Conservation (phyloP, 1,140 invertebrate species). For the Bombus breviceps region DNA sequence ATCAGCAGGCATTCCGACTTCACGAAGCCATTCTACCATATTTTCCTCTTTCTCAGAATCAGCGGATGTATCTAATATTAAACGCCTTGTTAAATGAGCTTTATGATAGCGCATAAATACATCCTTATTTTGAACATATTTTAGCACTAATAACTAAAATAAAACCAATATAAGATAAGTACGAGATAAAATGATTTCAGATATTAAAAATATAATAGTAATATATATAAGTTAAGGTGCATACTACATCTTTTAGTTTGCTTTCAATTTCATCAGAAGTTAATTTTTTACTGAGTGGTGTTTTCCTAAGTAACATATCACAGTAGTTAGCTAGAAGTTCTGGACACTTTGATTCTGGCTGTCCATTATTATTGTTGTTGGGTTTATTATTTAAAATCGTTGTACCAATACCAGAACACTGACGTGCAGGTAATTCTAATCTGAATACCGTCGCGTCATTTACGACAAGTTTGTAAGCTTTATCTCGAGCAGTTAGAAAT, state of each 20-base stretch:
- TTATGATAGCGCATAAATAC: conserved; percentile 99
- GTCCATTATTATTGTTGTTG: conserved; percentile 77
- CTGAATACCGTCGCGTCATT: conserved; percentile 99
- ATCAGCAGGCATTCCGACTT: conserved; percentile 99
- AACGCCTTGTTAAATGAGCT: conserved; percentile 96
- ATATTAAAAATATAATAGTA: background rate
- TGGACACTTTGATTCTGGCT: conserved; percentile 98
- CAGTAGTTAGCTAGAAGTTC: conserved; percentile 99
- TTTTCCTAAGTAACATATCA: conserved; percentile 99
- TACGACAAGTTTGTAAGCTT: conserved; percentile 98
- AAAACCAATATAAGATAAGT: conserved; percentile 39
- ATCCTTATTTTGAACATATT: conserved; percentile 99
- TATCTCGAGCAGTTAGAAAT: conserved; percentile 98
- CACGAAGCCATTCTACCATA: conserved; percentile 98
- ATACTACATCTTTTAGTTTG: conserved; percentile 94
- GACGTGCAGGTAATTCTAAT: conserved; percentile 88
- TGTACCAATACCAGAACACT: conserved; percentile 79
- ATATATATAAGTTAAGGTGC: conserved; percentile 69
- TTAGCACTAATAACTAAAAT: conserved; percentile 94
- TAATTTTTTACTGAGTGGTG: conserved; percentile 97
- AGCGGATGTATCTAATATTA: conserved; percentile 97
- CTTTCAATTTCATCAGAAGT: conserved; percentile 99
- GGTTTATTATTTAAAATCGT: conserved; percentile 73
- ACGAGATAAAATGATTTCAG: background rate
- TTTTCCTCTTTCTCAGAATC: conserved; percentile 99